Percentiles rank a stretch among this genome's conserved stretches.
These are phyloP conservation scores for Neoscelio sp. DNA, from an alignment of 2,888 invertebrate genomes.

Conservation along the genomic window DNA sequence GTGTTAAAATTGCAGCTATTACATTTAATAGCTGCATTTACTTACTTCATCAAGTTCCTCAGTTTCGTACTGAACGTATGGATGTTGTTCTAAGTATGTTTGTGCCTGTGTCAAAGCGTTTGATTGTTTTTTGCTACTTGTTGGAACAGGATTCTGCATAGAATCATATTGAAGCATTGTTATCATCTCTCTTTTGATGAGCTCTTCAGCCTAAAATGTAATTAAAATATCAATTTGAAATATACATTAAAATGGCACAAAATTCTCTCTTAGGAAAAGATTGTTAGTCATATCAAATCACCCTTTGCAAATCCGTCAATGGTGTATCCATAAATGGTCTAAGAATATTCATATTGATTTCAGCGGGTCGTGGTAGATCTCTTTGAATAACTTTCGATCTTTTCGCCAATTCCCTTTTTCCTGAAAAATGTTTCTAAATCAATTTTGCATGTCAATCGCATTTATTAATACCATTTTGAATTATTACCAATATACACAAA, in stretches of 20 bases:
- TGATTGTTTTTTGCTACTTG: constrained; percentile 85
- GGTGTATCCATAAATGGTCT: constrained; percentile 90
- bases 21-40: neutral
- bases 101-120: constrained; percentile 85
- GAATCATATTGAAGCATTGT: constrained; percentile 97
- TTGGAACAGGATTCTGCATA: constrained; percentile 88
- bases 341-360: constrained; percentile 93
- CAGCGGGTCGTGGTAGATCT: constrained; percentile 89
- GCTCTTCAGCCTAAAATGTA: constrained; percentile 91
- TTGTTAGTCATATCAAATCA: no score
- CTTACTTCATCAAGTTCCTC: constrained; percentile 85
- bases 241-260: constrained; percentile 20
- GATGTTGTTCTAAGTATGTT: constrained; percentile 92
- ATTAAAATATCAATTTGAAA: constrained; percentile 22
- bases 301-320: constrained; percentile 93
- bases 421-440: constrained; percentile 77
- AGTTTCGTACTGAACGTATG: constrained; percentile 89
- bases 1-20: neutral
- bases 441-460: no score
- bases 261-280: no score
- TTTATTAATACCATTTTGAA: no score
- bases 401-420: constrained; percentile 88
- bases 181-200: constrained; percentile 98
- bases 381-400: constrained; percentile 95
- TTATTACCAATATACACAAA: no score